Conservation (phyloP, 2,113 vertebrate species). For the Cynocephalus volans region DNA sequence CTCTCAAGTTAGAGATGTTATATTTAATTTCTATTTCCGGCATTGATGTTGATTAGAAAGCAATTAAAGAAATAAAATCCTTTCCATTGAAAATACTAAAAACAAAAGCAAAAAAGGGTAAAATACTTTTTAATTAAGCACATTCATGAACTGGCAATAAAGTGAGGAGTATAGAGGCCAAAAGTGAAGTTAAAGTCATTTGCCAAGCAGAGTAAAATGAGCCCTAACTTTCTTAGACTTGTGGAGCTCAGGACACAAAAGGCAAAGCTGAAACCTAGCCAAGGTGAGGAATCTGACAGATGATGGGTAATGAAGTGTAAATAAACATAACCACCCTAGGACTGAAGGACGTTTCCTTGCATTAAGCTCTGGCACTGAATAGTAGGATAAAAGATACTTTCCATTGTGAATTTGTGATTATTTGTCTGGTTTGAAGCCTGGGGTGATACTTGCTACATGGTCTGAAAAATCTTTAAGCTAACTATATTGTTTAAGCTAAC, state of each 20-base stretch:
- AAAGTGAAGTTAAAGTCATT: not conserved
- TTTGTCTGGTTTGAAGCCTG: not conserved
- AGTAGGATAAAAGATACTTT: not conserved
- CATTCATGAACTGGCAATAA: not conserved
- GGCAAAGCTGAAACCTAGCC: not conserved
- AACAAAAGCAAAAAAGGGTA: not conserved
- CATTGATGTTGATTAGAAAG: not conserved
- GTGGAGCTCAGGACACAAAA: not conserved
- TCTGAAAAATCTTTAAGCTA: not conserved
- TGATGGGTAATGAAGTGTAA: not conserved
- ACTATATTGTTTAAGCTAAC: not conserved
- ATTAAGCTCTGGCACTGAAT: not conserved
- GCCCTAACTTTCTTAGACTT: not conserved
- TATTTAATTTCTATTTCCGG: not conserved
- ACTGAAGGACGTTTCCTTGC: not conserved
- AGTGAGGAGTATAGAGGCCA: not conserved
- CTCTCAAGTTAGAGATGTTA: not conserved
- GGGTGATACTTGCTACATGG: not conserved
- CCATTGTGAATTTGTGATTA: not conserved
- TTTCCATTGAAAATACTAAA: not conserved
- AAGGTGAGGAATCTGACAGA: not conserved
- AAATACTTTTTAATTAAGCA: not conserved
- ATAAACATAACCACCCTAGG: not conserved
- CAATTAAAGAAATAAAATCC: not conserved
- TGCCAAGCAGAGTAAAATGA: not conserved